Evolutionary conservation across 2,113 vertebrate species (phyloP).

Genomic region (Odobenus rosmarus): DNA sequence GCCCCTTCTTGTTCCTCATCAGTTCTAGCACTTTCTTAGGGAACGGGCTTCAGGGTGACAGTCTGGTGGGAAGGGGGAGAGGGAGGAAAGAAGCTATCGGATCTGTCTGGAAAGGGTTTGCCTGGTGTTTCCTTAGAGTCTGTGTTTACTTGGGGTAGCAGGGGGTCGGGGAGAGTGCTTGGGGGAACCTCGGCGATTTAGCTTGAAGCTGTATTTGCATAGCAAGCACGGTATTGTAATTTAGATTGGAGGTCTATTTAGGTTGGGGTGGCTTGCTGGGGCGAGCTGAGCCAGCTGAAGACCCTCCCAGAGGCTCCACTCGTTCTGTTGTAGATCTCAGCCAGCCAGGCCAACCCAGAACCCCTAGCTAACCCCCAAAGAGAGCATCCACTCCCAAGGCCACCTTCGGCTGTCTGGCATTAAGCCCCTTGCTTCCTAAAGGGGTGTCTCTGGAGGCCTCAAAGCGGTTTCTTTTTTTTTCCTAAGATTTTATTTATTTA

Average conservation of each 20-base stretch:
- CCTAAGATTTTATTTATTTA: too few species aligned
- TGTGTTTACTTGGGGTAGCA: constrained; percentile 2
- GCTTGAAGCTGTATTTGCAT: constrained; percentile 13
- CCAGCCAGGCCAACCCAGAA: background rate
- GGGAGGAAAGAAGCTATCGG: background rate
- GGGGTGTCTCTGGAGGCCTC: background rate
- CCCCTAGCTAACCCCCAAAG: background rate
- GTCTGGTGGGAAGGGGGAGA: background rate
- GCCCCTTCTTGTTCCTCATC: background rate
- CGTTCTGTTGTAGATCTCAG: background rate
- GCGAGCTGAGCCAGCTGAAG: constrained; percentile 31
- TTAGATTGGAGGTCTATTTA: background rate
- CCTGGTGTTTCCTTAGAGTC: constrained; percentile 11
- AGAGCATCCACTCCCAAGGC: background rate
- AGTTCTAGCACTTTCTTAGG: background rate
- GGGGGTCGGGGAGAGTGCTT: background rate
- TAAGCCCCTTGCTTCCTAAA: constrained; percentile 13
- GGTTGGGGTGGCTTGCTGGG: background rate
- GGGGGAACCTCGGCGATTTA: background rate
- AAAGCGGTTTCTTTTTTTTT: background rate
- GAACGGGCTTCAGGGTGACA: background rate
- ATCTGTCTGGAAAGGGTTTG: constrained; percentile 19
- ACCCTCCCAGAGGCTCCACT: background rate
- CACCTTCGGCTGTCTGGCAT: background rate
- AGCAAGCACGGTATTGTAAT: background rate